Evolutionary conservation across 2,888 invertebrate genomes (phyloP).

Genomic region (Drosophila neutralis): DNA sequence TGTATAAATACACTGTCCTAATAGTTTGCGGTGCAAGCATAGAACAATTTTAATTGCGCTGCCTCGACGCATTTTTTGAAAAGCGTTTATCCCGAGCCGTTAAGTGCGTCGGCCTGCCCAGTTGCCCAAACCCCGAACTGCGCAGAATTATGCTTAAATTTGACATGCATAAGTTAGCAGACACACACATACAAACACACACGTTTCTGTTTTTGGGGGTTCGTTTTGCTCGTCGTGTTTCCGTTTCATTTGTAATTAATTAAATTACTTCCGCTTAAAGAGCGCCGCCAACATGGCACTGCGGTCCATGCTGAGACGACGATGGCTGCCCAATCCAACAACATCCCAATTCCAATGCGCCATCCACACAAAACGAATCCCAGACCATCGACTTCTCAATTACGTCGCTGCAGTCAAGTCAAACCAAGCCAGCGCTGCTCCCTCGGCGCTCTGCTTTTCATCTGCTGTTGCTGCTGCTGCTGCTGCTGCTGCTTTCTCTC

Average conservation of each 20-base stretch:
- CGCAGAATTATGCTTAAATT: slow-evolving; percentile 47
- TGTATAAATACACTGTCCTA: slow-evolving; percentile 35
- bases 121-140: background rate
- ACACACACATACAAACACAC: background rate
- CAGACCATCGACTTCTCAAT: slow-evolving; percentile 72
- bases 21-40: slow-evolving; percentile 57
- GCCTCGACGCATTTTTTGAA: slow-evolving; percentile 53
- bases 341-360: slow-evolving; percentile 8
- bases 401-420: slow-evolving; percentile 50
- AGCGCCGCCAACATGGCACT: slow-evolving; percentile 53
- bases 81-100: slow-evolving; percentile 46
- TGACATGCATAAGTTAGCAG: slow-evolving; percentile 33
- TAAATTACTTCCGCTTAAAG: slow-evolving; percentile 82
- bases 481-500: slow-evolving; percentile 7
- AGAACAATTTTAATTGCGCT: slow-evolving; percentile 69
- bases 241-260: slow-evolving; percentile 82
- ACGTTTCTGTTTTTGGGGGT: slow-evolving; percentile 15
- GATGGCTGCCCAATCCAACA: slow-evolving; percentile 28
- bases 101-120: slow-evolving; percentile 24
- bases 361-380: slow-evolving; percentile 34
- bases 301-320: slow-evolving; percentile 50
- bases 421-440: slow-evolving; percentile 8
- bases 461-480: background rate
- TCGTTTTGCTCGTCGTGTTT: slow-evolving; percentile 62
- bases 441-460: background rate